Conservation (phyloP, 2,113 vertebrate species). For the Colinus virginianus region DNA sequence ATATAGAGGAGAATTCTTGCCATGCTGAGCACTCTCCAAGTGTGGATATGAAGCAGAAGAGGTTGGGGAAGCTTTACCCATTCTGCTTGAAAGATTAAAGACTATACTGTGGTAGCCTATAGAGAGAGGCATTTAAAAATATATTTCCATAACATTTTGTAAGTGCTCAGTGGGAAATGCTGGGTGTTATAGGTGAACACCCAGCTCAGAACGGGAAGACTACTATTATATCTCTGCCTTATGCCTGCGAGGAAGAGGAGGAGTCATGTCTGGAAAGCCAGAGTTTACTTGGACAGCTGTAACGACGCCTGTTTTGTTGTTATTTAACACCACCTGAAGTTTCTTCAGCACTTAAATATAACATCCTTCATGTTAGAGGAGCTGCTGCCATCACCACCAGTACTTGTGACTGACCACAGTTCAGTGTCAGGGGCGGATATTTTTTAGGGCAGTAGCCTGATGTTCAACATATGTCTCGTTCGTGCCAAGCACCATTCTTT, state of each 20-base stretch:
- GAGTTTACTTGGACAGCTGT: not conserved
- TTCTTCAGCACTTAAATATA: not conserved
- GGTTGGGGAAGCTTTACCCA: not conserved
- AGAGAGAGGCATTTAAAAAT: not conserved
- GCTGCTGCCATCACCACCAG: not conserved
- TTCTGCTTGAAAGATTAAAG: not conserved
- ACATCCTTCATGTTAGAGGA: not conserved
- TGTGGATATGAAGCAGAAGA: not conserved
- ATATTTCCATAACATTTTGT: rapidly evolving
- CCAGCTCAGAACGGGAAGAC: not conserved
- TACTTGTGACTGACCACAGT: not conserved
- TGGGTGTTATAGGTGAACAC: not conserved
- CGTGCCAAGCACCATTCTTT: not conserved
- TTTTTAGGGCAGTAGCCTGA: not conserved
- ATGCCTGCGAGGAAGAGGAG: not conserved
- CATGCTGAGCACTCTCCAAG: not conserved
- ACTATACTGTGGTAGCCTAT: not conserved
- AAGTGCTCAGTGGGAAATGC: not conserved
- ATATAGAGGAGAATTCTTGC: not conserved
- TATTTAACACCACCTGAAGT: not conserved
- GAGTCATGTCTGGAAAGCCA: rapidly evolving
- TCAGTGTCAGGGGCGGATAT: not conserved
- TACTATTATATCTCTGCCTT: rapidly evolving
- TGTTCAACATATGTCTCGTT: not conserved
- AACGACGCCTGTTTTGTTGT: not conserved